Percentiles rank a stretch among this genome's conserved stretches.
Evolutionary conservation across 2,888 invertebrate species (phyloP).

Genomic region (Yponomeuta plumbellus): DNA sequence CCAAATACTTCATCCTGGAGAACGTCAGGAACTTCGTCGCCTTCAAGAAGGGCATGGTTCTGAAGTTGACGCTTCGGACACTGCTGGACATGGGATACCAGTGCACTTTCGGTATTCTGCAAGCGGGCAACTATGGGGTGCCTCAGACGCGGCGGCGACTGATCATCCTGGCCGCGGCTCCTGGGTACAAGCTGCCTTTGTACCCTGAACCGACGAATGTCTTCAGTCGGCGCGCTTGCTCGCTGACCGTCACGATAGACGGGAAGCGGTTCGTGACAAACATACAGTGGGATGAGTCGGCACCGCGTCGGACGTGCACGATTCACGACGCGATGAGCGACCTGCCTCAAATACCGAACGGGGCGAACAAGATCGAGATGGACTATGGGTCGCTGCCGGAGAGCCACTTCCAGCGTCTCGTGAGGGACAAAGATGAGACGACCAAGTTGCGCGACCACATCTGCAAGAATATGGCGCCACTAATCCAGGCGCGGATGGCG

Average conservation of each 20-base stretch:
- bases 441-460: slow-evolving; percentile 83
- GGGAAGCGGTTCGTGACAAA: slow-evolving; percentile 70
- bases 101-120: slow-evolving; percentile 89
- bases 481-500: slow-evolving; percentile 86
- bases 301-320: slow-evolving; percentile 86
- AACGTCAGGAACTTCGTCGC: slow-evolving; percentile 92
- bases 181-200: slow-evolving; percentile 82
- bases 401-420: slow-evolving; percentile 85
- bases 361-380: slow-evolving; percentile 81
- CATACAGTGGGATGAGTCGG: slow-evolving; percentile 80
- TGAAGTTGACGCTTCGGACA: slow-evolving; percentile 86
- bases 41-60: slow-evolving; percentile 87
- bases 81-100: slow-evolving; percentile 91
- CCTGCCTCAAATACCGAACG: slow-evolving; percentile 84
- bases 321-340: slow-evolving; percentile 91
- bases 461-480: slow-evolving; percentile 88
- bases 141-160: slow-evolving; percentile 87
- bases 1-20: slow-evolving; percentile 88
- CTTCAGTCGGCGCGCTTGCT: slow-evolving; percentile 82
- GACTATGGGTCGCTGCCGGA: slow-evolving; percentile 82
- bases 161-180: slow-evolving; percentile 88
- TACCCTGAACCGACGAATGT: slow-evolving; percentile 89
- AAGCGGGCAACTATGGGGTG: slow-evolving; percentile 91
- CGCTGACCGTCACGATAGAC: slow-evolving; percentile 64
- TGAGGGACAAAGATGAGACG: slow-evolving; percentile 76